These are phyloP conservation scores for Nyctibius grandis DNA, from an alignment of 2,797 vertebrate species.

Conservation along the genomic window DNA sequence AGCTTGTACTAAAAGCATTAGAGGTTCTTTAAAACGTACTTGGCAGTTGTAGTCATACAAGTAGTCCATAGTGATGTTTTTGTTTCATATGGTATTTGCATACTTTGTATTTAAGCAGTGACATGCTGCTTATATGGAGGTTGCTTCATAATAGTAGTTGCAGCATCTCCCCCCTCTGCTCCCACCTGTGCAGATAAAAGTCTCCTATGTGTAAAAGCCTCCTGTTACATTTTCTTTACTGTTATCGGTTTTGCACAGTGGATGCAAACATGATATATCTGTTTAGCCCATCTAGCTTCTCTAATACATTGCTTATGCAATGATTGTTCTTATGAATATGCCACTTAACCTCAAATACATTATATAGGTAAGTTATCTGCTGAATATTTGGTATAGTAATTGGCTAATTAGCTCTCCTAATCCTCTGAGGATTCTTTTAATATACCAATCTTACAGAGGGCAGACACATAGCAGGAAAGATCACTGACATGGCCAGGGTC, in stretches of 20 bases:
- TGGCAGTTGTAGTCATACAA: not conserved
- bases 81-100: not conserved
- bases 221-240: not conserved
- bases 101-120: not conserved
- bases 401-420: not conserved
- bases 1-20: not conserved
- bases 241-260: not conserved
- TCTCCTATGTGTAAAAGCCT: not conserved
- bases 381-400: not conserved
- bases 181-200: not conserved
- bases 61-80: not conserved
- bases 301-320: not conserved
- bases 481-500: not conserved
- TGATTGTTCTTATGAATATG: not conserved
- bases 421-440: not conserved
- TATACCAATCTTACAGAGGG: not conserved
- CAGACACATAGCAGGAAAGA: not conserved
- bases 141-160: not conserved
- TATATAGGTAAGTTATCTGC: not conserved
- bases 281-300: not conserved
- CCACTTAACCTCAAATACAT: not conserved
- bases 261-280: not conserved
- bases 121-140: not conserved
- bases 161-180: not conserved
- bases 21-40: not conserved